Evolutionary conservation across 1,140 invertebrate species (phyloP).

Genomic region (Hestina assimilis): DNA sequence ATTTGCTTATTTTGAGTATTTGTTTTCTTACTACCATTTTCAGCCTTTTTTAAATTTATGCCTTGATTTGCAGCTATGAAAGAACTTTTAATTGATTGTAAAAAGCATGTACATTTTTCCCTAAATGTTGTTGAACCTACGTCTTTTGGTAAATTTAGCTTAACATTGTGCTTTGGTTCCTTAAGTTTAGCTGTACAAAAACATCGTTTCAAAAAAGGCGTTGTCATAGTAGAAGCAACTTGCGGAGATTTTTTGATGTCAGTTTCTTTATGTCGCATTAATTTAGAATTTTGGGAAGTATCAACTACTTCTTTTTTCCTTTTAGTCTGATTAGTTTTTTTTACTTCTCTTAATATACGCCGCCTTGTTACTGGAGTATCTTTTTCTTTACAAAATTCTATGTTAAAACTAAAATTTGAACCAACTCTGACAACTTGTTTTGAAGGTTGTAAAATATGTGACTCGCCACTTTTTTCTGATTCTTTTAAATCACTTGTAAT

Average conservation of each 20-base stretch:
- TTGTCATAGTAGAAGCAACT: slow-evolving; percentile 1
- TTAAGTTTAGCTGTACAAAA: not conserved
- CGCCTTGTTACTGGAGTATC: not conserved
- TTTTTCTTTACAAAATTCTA: slow-evolving; percentile 39
- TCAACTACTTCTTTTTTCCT: not conserved
- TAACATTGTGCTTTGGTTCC: not conserved
- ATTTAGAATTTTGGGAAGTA: not conserved
- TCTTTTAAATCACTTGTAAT: not conserved
- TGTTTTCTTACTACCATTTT: not conserved
- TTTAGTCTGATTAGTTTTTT: not conserved
- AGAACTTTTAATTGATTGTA: not conserved
- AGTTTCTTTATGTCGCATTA: not conserved
- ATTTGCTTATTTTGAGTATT: not conserved
- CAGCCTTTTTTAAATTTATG: not conserved
- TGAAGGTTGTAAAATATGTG: not conserved
- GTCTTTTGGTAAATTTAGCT: not conserved
- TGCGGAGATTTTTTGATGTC: not conserved
- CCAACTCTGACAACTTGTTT: slow-evolving; percentile 24
- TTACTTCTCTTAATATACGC: not conserved
- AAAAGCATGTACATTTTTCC: slow-evolving; percentile 12
- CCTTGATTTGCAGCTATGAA: not conserved
- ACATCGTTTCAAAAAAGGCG: not conserved
- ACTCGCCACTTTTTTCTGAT: not conserved
- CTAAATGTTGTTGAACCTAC: not conserved
- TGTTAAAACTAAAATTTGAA: slow-evolving; percentile 40